Evolutionary conservation across 2,888 invertebrate genomes (phyloP), one percentile per base, ranked within the genome.

Genomic region (Cheilosia soror): DNA sequence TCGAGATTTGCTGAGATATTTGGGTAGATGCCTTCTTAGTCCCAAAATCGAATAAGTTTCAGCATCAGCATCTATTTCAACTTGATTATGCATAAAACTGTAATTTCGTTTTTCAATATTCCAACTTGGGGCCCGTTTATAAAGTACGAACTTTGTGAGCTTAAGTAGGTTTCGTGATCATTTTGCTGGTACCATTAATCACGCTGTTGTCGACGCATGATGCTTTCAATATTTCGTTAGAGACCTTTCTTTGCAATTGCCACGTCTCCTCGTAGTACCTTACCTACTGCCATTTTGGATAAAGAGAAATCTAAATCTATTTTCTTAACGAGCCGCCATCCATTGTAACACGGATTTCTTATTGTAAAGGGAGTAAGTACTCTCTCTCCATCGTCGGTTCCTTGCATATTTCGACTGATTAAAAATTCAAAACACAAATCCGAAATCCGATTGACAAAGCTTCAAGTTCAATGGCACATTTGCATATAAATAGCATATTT

Each of bases 391-490:
- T n/a, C n/a, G 72, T 65, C 51, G 20, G 31, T 58, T 60, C 20
- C 29, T 13, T 7, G 42, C 20, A 31, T 27, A 47, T 29, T 57
- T 15, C 13, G 5, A n/a, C 44, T 68, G 73, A 55, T 73, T 68
- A 55, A 44, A 72, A 60, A 80, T 80, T 80, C 66, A 60, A 40
- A 37, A 60, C 79, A 62, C 66, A 66, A 25, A 47, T 66, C 15
- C 13, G 51, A 66, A 25, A 47, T 66, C 15, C 15, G 51, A 66
- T 31, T 51, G 62, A 42, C 49, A 71, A 49, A 57, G 37, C 20
- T 5, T 33, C 37, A 4, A 20, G 1, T 20, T 6, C 44, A 11
- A 13, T 42, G 13, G 2, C 5, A 0, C 42, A 29, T 66, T 60
- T 37, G 37, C 55, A 65, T 73, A 13, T 13, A 31, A 33, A 55